Base-by-base conservation (phyloP, 1,140 invertebrate genomes). In the Heterodera schachtii region DNA sequence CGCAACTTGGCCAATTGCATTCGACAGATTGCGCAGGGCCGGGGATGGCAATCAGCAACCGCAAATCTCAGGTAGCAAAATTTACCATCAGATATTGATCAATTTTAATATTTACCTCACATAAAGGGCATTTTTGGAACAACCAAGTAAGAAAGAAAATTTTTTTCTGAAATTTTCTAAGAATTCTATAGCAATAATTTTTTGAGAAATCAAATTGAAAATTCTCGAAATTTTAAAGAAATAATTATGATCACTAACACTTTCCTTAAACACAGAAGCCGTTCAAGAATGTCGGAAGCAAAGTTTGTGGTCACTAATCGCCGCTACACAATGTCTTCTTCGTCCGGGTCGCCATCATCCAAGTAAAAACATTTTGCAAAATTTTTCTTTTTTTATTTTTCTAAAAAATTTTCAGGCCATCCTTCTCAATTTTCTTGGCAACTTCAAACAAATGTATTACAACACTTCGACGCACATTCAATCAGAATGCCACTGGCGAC, bases 251-350 rank as follows among this genome's bases (percentile, higher is more conserved):
- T 31, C 31, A n/a, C n/a, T 31, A 31, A 31, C 31, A 52, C 49
- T 52, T 52, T 60, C 16, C 57, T 1, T 19, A 19, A 64, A 64
- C 13, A 64, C 69, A 60, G 77, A 1, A 78, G 77, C 70, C 70
- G 77, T 41, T 78, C 64, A 31, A 43, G 77, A 43, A 31, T 78
- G 70, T 78, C 77, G 21, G 77, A 78, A 21, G 21, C 77, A 43
- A 78, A 78, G 46, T 69, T 78, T 49, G 52, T 44, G 46, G 47
- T 78, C 9, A 44, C 64, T 9, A 78, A 21, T 78, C 66, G 77
- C 66, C 21, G 21, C 16, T 44, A 49, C 31, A 71, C 77, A 6
- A 60, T 64, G 44, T 78, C 77, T 6, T 64, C 77, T 21, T 47
- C 77, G 41, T 71, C 66, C 70, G 47, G 60, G n/a, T 78, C n/a